phyloP scores from a whole-genome alignment of 2,888 invertebrate genomes.

The Andrena praecox region DNA sequence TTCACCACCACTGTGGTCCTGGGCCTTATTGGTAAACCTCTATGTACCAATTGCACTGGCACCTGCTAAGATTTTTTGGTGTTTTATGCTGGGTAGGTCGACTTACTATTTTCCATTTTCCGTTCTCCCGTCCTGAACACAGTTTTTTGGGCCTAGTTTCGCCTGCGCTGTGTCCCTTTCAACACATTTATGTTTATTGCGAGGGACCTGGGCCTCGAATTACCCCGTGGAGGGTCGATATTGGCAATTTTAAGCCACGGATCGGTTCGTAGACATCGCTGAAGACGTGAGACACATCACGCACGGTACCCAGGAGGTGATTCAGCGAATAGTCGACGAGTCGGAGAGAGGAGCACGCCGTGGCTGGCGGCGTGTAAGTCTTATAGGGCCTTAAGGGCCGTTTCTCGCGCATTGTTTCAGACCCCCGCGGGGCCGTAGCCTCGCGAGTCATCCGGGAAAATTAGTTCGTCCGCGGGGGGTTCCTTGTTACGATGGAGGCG shows the following conservation, averaged over 20 bases:
- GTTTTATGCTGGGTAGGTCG: background rate
- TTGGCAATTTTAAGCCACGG: background rate
- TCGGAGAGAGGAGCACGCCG: slow-evolving; percentile 58
- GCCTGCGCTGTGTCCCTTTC: too few relatives aligned
- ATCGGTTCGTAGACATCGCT: slow-evolving; percentile 66
- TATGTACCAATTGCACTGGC: background rate
- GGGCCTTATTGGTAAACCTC: too few relatives aligned
- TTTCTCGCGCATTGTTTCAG: slow-evolving; percentile 84
- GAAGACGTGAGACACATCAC: slow-evolving; percentile 67
- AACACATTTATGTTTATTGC: background rate
- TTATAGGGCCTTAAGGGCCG: slow-evolving; percentile 70
- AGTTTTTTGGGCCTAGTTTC: background rate
- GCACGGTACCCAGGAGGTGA: slow-evolving; percentile 72
- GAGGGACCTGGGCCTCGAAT: background rate
- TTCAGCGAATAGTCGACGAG: slow-evolving; percentile 76
- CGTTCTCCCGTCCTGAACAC: background rate
- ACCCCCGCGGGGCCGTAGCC: slow-evolving; percentile 82
- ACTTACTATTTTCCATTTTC: background rate
- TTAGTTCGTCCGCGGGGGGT: slow-evolving; percentile 84
- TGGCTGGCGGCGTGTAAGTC: slow-evolving; percentile 65
- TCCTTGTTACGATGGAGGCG: slow-evolving; percentile 81
- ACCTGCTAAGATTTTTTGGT: background rate
- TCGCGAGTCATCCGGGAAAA: slow-evolving; percentile 84
- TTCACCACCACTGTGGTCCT: too few relatives aligned
- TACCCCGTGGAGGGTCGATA: background rate